Evolutionary conservation across 2,113 vertebrate species (phyloP).

Genomic region (Varanus komodoensis): DNA sequence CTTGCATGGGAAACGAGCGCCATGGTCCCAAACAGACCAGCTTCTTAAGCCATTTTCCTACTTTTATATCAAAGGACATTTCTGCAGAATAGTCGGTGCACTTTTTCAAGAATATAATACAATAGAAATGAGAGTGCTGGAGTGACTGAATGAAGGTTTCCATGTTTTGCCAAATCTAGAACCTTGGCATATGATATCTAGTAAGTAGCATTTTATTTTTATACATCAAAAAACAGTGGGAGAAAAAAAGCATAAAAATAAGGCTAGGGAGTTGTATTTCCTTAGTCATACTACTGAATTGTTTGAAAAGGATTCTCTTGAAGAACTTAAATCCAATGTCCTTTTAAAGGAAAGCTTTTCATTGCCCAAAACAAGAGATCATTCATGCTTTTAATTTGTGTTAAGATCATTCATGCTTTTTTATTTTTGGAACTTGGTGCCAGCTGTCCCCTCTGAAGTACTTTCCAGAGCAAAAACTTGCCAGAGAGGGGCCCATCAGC

Average conservation of each 20-base stretch:
- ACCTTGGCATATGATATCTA: neutral
- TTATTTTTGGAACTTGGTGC: neutral
- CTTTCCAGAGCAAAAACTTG: too few relatives aligned
- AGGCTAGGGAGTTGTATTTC: too few relatives aligned
- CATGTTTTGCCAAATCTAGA: neutral
- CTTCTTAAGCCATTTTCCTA: neutral
- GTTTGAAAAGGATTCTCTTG: neutral
- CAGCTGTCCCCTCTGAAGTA: neutral
- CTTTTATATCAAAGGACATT: fast-evolving
- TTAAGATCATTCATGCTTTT: too few relatives aligned
- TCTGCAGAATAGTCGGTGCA: neutral
- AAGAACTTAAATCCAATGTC: neutral
- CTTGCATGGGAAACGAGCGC: too few relatives aligned
- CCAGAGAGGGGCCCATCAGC: too few relatives aligned
- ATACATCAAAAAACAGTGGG: neutral
- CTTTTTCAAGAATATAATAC: neutral
- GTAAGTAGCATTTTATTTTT: neutral
- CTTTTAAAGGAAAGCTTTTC: neutral
- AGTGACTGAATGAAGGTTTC: fast-evolving
- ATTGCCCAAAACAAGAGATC: too few relatives aligned
- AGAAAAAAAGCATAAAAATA: neutral
- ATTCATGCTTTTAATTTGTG: too few relatives aligned
- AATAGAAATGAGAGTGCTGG: neutral
- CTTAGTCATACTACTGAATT: neutral
- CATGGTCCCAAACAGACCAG: too few relatives aligned